Conservation (phyloP, 23 tunicate species). For the Halocynthia roretzi region DNA sequence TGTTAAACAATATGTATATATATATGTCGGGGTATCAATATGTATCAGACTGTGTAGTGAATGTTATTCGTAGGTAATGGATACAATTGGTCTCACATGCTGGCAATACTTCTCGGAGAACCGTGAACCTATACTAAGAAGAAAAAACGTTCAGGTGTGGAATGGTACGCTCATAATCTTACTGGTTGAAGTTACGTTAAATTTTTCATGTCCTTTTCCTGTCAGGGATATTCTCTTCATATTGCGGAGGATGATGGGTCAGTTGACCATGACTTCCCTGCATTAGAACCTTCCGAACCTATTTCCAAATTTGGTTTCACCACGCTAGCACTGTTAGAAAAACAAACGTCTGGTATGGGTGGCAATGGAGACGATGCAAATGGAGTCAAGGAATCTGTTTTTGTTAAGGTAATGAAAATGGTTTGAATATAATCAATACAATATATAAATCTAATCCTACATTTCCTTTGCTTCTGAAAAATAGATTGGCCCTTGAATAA, state of each 20-base stretch:
- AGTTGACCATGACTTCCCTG: constrained; percentile 75
- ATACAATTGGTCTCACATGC: constrained; percentile 74
- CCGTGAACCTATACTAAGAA: constrained; percentile 38
- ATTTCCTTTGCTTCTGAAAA: too few relatives aligned
- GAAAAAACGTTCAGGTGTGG: constrained; percentile 39
- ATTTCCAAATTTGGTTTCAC: constrained; percentile 69
- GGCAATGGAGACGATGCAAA: constrained; percentile 33
- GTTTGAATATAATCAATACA: too few relatives aligned
- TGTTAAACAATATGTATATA: background rate
- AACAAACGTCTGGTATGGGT: constrained; percentile 27
- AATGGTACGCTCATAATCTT: background rate
- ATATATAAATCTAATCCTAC: too few relatives aligned
- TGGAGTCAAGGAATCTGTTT: constrained; percentile 48
- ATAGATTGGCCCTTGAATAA: too few relatives aligned
- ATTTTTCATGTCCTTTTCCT: background rate
- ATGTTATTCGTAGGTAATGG: constrained; percentile 13
- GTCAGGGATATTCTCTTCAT: constrained; percentile 33
- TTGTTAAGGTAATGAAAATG: constrained; percentile 35
- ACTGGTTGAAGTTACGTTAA: background rate
- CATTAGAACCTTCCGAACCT: constrained; percentile 60
- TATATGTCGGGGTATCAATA: background rate
- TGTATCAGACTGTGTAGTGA: too few relatives aligned
- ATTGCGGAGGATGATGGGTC: constrained; percentile 91
- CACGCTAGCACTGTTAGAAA: constrained; percentile 71
- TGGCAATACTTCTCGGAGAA: constrained; percentile 54